A percentile compares a stretch with the other conserved stretches of the same genome.
These are phyloP conservation scores for Zeus faber DNA, from an alignment of 2,113 vertebrate species.

Conservation along the genomic window DNA sequence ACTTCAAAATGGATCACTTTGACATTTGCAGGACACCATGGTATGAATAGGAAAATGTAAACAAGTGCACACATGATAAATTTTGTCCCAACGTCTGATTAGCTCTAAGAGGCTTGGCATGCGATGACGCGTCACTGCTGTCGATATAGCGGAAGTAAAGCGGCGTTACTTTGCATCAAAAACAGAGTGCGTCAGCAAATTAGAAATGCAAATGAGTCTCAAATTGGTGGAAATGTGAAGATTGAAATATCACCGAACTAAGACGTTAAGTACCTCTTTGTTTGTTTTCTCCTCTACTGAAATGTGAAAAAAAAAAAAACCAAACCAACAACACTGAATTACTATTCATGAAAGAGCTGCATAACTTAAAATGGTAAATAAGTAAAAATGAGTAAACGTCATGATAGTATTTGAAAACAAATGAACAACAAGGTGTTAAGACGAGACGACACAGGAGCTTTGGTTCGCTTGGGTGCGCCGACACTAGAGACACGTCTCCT, in stretches of 20 bases:
- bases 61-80: conserved; percentile 51
- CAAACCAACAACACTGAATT: conserved; percentile 15
- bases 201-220: conserved; percentile 38
- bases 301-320: too few species aligned
- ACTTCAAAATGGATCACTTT: conserved; percentile 67
- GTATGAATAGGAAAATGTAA: conserved; percentile 66
- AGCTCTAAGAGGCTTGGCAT: conserved; percentile 45
- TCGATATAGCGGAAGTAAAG: conserved; percentile 53
- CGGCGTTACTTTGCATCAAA: conserved; percentile 38
- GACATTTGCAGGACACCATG: conserved; percentile 52
- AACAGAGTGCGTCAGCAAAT: conserved; percentile 22
- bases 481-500: conserved; percentile 27
- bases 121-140: conserved; percentile 48
- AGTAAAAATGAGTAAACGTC: conserved; percentile 55
- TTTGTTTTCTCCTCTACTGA: too few species aligned
- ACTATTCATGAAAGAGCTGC: conserved; percentile 48
- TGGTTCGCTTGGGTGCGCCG: conserved; percentile 52
- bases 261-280: too few species aligned
- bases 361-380: conserved; percentile 44
- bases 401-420: conserved; percentile 25
- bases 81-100: conserved; percentile 28
- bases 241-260: too few species aligned
- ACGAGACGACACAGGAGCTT: conserved; percentile 54
- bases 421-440: conserved; percentile 26
- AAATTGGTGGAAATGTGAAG: conserved; percentile 46